These are phyloP conservation scores for Dioctria rufipes DNA, from an alignment of 2,888 invertebrate species.

Conservation along the genomic window DNA sequence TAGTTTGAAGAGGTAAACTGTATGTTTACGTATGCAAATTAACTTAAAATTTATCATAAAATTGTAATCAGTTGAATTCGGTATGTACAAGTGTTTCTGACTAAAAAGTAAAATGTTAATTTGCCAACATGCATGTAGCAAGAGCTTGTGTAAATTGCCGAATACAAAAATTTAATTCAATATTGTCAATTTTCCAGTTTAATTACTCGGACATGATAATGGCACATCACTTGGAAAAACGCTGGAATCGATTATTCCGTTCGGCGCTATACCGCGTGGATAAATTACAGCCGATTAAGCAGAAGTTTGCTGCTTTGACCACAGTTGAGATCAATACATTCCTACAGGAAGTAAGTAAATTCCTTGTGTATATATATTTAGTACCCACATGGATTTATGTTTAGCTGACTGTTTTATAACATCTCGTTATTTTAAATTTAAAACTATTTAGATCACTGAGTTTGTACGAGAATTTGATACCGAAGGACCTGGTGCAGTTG, in stretches of 20 bases:
- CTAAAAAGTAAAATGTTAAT: conserved; percentile 24
- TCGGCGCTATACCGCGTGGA: conserved; percentile 80
- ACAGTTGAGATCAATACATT: conserved; percentile 77
- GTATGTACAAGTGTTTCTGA: conserved; percentile 15
- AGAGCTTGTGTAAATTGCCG: conserved; percentile 1
- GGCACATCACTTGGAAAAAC: conserved; percentile 76
- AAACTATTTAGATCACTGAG: conserved; percentile 66
- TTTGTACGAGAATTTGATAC: conserved; percentile 83
- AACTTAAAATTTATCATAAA: conserved; percentile 32
- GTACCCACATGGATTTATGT: neutral
- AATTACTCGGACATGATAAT: conserved; percentile 70
- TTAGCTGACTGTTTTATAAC: neutral
- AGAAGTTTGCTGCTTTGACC: conserved; percentile 87
- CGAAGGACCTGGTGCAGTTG: conserved; percentile 87
- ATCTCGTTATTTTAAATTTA: neutral
- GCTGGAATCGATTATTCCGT: conserved; percentile 81
- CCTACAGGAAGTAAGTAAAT: conserved; percentile 67
- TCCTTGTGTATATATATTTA: neutral
- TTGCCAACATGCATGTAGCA: neutral
- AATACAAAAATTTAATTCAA: conserved; percentile 23
- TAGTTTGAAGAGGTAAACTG: neutral
- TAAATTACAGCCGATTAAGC: conserved; percentile 85
- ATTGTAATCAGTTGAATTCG: conserved; percentile 21
- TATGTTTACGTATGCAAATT: conserved; percentile 17
- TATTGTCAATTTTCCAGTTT: conserved; percentile 63